Percentiles rank a stretch among this genome's conserved stretches.
Evolutionary conservation across 2,888 invertebrate species (phyloP).

Genomic region (Smittia sp.): DNA sequence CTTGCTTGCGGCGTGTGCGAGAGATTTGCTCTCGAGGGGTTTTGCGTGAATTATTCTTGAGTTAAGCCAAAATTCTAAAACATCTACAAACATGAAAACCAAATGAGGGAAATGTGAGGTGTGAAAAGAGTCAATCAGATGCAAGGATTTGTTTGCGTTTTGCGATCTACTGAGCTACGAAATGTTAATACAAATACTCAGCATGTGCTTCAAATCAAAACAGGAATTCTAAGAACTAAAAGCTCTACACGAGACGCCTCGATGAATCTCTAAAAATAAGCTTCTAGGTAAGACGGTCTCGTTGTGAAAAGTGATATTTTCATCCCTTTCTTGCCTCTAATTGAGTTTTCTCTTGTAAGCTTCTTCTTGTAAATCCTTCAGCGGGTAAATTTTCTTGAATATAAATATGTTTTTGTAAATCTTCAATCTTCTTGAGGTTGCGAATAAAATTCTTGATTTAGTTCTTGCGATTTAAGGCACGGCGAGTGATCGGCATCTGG

Average conservation of each 20-base stretch:
- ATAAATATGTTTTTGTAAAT: neutral
- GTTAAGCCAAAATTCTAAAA: conserved; percentile 38
- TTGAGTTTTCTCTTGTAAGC: neutral
- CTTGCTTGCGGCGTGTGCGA: no score
- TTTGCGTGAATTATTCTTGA: neutral
- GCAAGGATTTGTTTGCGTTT: neutral
- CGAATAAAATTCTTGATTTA: conserved; percentile 15
- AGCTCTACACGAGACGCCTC: no score
- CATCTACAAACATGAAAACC: conserved; percentile 23
- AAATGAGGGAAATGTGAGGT: neutral
- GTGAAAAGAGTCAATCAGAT: neutral
- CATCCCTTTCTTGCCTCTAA: neutral
- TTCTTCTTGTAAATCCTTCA: neutral
- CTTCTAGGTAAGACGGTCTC: no score
- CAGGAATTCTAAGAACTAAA: neutral
- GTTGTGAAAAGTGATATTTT: conserved; percentile 1
- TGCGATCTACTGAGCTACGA: conserved; percentile 2
- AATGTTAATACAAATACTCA: neutral
- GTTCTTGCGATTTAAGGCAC: conserved; percentile 10
- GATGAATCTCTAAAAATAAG: no score
- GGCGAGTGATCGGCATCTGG: neutral
- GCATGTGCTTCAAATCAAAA: neutral
- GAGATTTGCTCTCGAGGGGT: no score
- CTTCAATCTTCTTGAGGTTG: conserved; percentile 5
- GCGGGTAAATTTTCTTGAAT: neutral